Evolutionary conservation across 2,797 vertebrate species (phyloP).

Genomic region (Masticophis lateralis): DNA sequence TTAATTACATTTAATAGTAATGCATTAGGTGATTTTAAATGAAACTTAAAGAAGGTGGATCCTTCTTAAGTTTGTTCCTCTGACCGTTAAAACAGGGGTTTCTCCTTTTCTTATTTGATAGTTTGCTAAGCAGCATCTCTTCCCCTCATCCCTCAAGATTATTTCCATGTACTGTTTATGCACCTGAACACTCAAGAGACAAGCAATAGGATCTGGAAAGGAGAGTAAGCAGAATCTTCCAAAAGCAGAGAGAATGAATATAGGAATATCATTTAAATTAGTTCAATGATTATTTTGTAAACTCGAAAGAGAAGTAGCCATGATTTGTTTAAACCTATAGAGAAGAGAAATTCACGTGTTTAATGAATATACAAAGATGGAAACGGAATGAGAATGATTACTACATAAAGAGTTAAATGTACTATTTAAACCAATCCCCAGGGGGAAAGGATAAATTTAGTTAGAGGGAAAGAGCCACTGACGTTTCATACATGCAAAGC

Average conservation of each 20-base stretch:
- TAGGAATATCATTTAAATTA: not conserved
- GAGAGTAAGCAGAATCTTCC: too few species aligned
- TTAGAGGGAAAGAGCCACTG: not conserved
- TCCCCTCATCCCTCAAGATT: not conserved
- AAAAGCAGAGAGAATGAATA: not conserved
- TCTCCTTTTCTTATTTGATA: not conserved
- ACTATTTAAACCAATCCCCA: not conserved
- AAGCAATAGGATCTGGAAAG: not conserved
- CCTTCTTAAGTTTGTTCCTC: not conserved
- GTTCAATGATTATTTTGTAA: not conserved
- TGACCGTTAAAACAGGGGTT: not conserved
- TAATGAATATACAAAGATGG: not conserved
- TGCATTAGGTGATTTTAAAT: too few species aligned
- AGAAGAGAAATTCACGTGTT: not conserved
- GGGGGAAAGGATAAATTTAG: not conserved
- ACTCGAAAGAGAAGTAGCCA: not conserved
- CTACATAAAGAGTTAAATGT: not conserved
- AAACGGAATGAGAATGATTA: not conserved
- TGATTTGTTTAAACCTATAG: not conserved
- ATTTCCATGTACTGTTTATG: not conserved
- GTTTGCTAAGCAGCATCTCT: not conserved
- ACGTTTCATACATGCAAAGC: not conserved
- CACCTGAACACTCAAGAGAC: not conserved
- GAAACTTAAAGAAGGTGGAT: not conserved
- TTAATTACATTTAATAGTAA: too few species aligned